Evolutionary conservation across 2,797 vertebrate species (phyloP).

Genomic region (Microctenopoma lineatum): DNA sequence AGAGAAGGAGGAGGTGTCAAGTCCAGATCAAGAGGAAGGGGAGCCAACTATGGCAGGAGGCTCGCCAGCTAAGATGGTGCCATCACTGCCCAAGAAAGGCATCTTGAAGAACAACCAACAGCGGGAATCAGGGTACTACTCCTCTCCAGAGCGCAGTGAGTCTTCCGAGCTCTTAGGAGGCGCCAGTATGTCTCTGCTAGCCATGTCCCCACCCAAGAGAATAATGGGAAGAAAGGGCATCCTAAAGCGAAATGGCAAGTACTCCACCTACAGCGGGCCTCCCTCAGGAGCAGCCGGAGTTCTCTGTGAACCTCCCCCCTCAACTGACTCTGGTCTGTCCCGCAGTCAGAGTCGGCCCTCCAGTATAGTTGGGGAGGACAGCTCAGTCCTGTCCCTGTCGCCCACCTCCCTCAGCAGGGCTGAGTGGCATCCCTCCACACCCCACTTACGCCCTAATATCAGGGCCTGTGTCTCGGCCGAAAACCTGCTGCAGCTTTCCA

Average conservation of each 20-base stretch:
- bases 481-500: conserved; percentile 95
- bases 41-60: conserved; percentile 78
- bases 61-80: conserved; percentile 84
- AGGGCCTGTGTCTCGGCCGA: conserved; percentile 95
- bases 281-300: conserved; percentile 71
- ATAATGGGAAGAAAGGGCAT: conserved; percentile 93
- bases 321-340: conserved; percentile 86
- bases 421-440: conserved; percentile 89
- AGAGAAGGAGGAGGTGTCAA: conserved; percentile 78
- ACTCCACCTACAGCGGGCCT: conserved; percentile 86
- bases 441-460: conserved; percentile 88
- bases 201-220: conserved; percentile 85
- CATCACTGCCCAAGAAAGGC: conserved; percentile 95
- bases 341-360: conserved; percentile 96
- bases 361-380: conserved; percentile 94
- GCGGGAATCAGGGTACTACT: conserved; percentile 98
- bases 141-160: conserved; percentile 96
- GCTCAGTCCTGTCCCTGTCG: conserved; percentile 85
- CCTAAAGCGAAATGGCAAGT: conserved; percentile 96
- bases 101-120: conserved; percentile 99
- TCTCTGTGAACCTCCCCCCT: conserved; percentile 78
- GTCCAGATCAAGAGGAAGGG: conserved; percentile 81
- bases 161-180: conserved; percentile 92
- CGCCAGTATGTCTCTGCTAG: conserved; percentile 76
- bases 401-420: conserved; percentile 89